These are phyloP conservation scores for Leucophenga montana DNA, from an alignment of 2,888 invertebrate genomes.

Conservation along the genomic window DNA sequence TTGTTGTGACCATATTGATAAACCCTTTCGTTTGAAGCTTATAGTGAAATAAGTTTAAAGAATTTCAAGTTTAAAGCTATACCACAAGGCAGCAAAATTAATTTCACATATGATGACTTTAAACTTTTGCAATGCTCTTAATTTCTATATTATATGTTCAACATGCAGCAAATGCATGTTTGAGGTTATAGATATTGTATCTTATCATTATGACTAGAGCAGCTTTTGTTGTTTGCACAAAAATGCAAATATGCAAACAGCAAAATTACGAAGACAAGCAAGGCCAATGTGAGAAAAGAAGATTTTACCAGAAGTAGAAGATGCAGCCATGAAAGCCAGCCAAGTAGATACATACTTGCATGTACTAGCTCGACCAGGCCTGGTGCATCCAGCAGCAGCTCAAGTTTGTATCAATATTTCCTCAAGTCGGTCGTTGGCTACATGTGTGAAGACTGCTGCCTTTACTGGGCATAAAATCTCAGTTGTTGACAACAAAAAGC, in stretches of 20 bases:
- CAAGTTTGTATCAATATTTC: constrained; percentile 18
- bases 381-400: background rate
- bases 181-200: too few species aligned
- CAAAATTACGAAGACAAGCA: background rate
- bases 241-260: constrained; percentile 20
- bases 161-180: too few species aligned
- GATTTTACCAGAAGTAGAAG: too few species aligned
- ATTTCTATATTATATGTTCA: too few species aligned
- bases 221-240: background rate
- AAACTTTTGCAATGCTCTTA: too few species aligned
- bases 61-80: too few species aligned
- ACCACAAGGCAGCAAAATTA: too few species aligned
- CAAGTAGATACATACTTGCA: background rate
- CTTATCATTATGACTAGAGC: too few species aligned
- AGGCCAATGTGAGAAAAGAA: background rate
- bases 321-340: background rate
- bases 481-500: constrained; percentile 21
- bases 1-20: too few species aligned
- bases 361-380: background rate
- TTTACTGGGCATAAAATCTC: constrained; percentile 18
- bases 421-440: constrained; percentile 13
- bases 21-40: too few species aligned
- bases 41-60: too few species aligned
- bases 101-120: too few species aligned
- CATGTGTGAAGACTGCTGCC: background rate